Conservation (phyloP, 2,888 invertebrate genomes). For the Tolmerus cingulatus region DNA sequence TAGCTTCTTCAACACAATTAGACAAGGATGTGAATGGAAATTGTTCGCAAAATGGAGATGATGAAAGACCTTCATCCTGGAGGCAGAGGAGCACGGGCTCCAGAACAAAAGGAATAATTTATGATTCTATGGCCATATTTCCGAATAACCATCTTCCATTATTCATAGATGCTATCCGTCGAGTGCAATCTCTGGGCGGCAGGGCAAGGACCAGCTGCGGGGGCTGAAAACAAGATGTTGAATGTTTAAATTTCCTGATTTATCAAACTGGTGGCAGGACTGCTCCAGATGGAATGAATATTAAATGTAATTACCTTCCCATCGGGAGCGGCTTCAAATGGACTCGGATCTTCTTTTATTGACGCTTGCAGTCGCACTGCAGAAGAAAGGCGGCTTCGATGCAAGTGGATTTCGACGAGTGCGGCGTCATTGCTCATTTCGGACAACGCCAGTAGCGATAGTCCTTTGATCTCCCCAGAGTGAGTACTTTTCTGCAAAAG, state of each 20-base stretch:
- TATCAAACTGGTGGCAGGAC: neutral
- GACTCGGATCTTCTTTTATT: neutral
- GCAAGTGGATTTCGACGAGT: neutral
- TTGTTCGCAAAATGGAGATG: slow-evolving; percentile 12
- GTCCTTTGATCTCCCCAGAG: slow-evolving; percentile 7
- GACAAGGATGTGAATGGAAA: slow-evolving; percentile 25
- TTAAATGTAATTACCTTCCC: slow-evolving; percentile 25
- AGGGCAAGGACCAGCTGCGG: neutral
- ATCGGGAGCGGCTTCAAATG: slow-evolving; percentile 2
- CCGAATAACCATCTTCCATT: slow-evolving; percentile 28
- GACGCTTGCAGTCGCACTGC: neutral
- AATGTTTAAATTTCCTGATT: slow-evolving; percentile 27
- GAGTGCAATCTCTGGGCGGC: neutral
- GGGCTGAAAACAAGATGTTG: neutral
- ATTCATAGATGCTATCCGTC: slow-evolving; percentile 30
- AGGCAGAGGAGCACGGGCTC: neutral
- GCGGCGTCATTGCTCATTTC: neutral
- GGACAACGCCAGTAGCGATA: neutral
- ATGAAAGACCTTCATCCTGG: neutral
- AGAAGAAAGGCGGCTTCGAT: neutral
- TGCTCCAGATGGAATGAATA: slow-evolving; percentile 9
- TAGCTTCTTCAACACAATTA: slow-evolving; percentile 21
- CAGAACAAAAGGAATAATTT: slow-evolving; percentile 28
- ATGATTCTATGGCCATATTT: slow-evolving; percentile 23
- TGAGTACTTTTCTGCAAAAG: slow-evolving; percentile 15